These are phyloP conservation scores for Gasteruption jaculator DNA, from an alignment of 2,888 invertebrate genomes.

Conservation along the genomic window DNA sequence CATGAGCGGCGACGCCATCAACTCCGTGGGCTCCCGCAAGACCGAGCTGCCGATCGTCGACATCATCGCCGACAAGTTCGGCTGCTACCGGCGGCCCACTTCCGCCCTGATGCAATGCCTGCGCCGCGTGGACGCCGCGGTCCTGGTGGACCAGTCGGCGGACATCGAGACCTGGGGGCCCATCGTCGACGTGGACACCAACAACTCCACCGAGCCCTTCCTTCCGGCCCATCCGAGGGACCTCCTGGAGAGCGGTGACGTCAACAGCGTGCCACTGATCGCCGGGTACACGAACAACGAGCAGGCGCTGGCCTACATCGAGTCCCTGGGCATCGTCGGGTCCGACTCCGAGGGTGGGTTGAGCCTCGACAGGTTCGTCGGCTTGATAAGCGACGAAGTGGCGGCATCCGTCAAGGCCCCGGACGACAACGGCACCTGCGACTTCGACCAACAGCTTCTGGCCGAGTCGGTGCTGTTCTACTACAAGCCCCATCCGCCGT, in stretches of 20 bases:
- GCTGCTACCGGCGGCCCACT: constrained; percentile 66
- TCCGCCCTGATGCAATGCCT: constrained; percentile 67
- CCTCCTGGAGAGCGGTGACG: constrained; percentile 59
- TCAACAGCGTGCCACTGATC: constrained; percentile 67
- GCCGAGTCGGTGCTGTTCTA: constrained; percentile 72
- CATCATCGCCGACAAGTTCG: constrained; percentile 62
- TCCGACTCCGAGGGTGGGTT: constrained; percentile 61
- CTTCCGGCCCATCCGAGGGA: constrained; percentile 64
- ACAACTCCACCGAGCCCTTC: constrained; percentile 62
- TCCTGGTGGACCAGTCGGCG: constrained; percentile 57
- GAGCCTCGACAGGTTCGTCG: constrained; percentile 59
- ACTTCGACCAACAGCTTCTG: constrained; percentile 44
- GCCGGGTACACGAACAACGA: constrained; percentile 82
- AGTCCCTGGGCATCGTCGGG: constrained; percentile 57
- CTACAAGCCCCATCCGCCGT: constrained; percentile 66
- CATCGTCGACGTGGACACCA: constrained; percentile 69
- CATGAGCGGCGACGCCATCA: constrained; percentile 75
- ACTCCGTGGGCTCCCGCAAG: constrained; percentile 61
- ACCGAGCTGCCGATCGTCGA: constrained; percentile 63
- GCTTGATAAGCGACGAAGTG: constrained; percentile 59
- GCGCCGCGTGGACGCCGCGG: constrained; percentile 58
- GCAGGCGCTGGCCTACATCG: constrained; percentile 61
- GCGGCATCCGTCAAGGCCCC: constrained; percentile 27
- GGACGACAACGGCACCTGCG: constrained; percentile 46
- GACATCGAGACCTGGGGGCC: constrained; percentile 70